Base-by-base conservation (phyloP, 2,797 vertebrate species). In the Otolemur crassicaudatus region DNA sequence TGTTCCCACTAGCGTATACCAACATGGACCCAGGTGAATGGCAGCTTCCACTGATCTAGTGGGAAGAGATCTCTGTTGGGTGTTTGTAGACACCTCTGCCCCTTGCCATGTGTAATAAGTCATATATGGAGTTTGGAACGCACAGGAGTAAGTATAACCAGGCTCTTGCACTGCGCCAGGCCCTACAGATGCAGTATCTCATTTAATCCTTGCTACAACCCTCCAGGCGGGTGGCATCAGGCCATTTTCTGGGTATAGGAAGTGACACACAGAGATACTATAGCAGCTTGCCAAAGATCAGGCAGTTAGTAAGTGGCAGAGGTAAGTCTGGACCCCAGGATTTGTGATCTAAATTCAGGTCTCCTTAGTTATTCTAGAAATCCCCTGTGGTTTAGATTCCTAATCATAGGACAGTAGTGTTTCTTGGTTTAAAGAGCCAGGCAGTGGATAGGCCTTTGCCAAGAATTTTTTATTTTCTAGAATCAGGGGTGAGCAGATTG, bases 321-420 rank as follows among this genome's bases (percentile, higher is more conserved):
- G 27, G 43, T 6, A 67, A 94, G 70, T n/a, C 84, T 67, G 49
- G 70, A 85, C 61, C 76, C 29, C 76, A 46, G 4, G 60, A 88
- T 56, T 37, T 79, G 87, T 80, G 17, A 81, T 92, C 79, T 73
- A 72, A 63, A 72, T 84, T 92, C 56, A 75, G 27, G 13, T 94
- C 86, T 20, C 2, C 46, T 56, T 91, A 72, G 80, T 95, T 49
- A 73, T 63, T 86, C 61, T 80, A 2, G 31, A 34, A 23, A 72
- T 43, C 75, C 70, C 40, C 75, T 22, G 58, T 23, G 75, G 60
- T 83, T 94, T 87, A 56, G 40, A n/a, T 81, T 89, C 69, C 73
- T 79, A 40, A 67, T 93, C 94, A 72, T 29, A 58, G 63, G 23
- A 53, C 87, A 93, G 95, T 70, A 79, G 73, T 92, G 87, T 93